phyloP scores from a whole-genome alignment of 2,888 invertebrate genomes.

The Acanthopleura granulata region DNA sequence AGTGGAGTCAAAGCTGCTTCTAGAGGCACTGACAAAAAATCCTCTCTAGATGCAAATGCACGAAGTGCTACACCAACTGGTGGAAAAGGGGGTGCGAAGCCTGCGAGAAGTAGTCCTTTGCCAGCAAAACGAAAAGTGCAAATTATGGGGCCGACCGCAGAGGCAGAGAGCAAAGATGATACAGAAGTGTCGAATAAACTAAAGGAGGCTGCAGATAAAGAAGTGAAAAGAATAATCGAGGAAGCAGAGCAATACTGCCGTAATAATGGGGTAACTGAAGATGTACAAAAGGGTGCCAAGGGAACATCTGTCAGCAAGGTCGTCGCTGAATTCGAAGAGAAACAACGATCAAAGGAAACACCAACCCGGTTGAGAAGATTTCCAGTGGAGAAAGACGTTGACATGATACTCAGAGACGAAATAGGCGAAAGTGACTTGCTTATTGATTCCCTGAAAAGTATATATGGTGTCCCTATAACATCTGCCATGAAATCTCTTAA shows the following conservation, averaged over 20 bases:
- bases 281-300: not conserved
- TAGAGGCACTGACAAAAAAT: not conserved
- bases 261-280: not conserved
- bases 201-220: slow-evolving; percentile 28
- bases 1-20: not conserved
- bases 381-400: slow-evolving; percentile 19
- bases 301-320: not conserved
- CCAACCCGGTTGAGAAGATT: not conserved
- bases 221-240: slow-evolving; percentile 26
- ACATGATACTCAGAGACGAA: slow-evolving; percentile 8
- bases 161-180: slow-evolving; percentile 56
- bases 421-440: slow-evolving; percentile 58
- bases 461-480: slow-evolving; percentile 65
- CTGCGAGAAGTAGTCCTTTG: not conserved
- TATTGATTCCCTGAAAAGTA: slow-evolving; percentile 59
- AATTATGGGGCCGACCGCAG: slow-evolving; percentile 26
- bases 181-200: slow-evolving; percentile 54
- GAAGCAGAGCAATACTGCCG: slow-evolving; percentile 14
- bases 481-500: slow-evolving; percentile 66
- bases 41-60: not conserved
- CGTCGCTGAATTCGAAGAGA: not conserved
- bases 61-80: not conserved
- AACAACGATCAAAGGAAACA: not conserved
- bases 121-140: slow-evolving; percentile 4
- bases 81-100: not conserved